Evolutionary conservation across 2,888 invertebrate genomes (phyloP), one percentile per base, ranked within the genome.

Genomic region (Loripinus fragilis): DNA sequence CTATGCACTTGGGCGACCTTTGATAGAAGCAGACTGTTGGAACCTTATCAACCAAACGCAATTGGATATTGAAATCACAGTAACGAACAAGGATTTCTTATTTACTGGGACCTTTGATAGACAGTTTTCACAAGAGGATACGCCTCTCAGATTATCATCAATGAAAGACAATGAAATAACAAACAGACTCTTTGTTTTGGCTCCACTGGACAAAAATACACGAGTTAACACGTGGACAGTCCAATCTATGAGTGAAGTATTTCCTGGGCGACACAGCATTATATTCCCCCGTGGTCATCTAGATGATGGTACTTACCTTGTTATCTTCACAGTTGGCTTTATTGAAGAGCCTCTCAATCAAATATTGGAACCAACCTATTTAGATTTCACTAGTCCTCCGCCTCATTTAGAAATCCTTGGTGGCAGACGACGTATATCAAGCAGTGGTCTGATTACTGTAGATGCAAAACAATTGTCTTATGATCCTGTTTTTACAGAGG

Each of bases 61-160:
- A 25, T 42, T 76, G 17, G 10, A 38, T 10, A 67, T 64, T 10
- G 38, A 71, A 28, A 79, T 83, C 28, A 66, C 64, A 17, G 78
- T 83, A 0, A 80, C 78, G 3, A 83, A 83, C 50, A 67, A 78
- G 33, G 74, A 83, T 28, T 83, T 83, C 55, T 33, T 76, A n/a
- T 80, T 83, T 41, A 67, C 70, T 28, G 87, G 87, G 15, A 74
- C 82, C 15, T 87, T 87, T 80, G 86, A 86, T 64, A 71, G 85
- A 28, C 76, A 80, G 15, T 87, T 85, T 72, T 86, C 87, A 0
- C 82, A 80, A 35, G 17, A 12, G 1, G 28, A 64, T 8, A 81
- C 81, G 0, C 85, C 87, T 5, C 74, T 87, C 68, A 77, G 71
- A 50, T 60, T 84, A 8, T 80, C 75, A 15, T 77, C 85, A 0